These are phyloP conservation scores for Trididemnum miniatum DNA, from an alignment of 23 tunicate genomes.

Conservation along the genomic window DNA sequence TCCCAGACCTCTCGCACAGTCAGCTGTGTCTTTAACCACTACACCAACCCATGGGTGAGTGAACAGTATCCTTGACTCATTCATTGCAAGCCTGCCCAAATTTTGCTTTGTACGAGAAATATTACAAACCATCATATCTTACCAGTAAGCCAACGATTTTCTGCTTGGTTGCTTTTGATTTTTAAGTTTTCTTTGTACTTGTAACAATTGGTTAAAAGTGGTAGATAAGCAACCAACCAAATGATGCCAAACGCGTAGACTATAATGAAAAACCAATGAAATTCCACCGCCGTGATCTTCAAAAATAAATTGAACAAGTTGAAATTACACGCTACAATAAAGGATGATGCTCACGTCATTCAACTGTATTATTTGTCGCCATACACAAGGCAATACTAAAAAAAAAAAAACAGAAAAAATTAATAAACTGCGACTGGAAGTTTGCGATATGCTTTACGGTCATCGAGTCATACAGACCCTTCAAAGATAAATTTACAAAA, in stretches of 20 bases:
- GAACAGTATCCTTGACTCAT: too few species aligned
- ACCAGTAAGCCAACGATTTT: constrained; percentile 80
- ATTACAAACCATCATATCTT: not conserved
- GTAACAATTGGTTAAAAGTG: constrained; percentile 55
- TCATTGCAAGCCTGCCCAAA: too few species aligned
- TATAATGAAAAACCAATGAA: constrained; percentile 50
- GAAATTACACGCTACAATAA: constrained; percentile 41
- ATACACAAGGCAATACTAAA: too few species aligned
- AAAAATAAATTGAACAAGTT: not conserved
- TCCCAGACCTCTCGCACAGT: too few species aligned
- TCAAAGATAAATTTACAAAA: too few species aligned
- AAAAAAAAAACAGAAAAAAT: too few species aligned
- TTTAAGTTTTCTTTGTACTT: constrained; percentile 30
- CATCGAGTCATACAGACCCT: too few species aligned
- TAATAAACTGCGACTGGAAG: too few species aligned
- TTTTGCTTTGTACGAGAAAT: not conserved
- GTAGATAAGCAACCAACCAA: constrained; percentile 49
- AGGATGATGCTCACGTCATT: constrained; percentile 45
- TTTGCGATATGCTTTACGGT: too few species aligned
- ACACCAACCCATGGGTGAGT: too few species aligned
- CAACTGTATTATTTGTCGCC: too few species aligned
- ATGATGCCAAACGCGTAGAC: constrained; percentile 29
- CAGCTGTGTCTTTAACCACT: too few species aligned
- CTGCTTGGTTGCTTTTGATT: constrained; percentile 51
- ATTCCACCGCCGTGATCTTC: constrained; percentile 48